Conservation (phyloP, 2,888 invertebrate species). For the Marasmarcha lunaedactyla region DNA sequence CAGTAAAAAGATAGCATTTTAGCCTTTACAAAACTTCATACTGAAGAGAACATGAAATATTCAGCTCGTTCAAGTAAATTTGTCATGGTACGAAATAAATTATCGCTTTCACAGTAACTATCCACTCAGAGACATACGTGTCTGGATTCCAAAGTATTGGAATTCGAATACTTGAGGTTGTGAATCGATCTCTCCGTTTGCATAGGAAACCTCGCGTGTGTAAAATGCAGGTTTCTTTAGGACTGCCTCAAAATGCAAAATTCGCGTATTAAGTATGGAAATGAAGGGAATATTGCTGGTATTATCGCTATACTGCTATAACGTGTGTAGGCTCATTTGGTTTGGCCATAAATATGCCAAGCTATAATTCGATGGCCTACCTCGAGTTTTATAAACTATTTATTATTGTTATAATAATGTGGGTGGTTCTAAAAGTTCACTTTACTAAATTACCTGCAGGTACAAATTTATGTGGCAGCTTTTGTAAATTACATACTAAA, state of each 20-base stretch:
- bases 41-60: not conserved
- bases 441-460: too few relatives aligned
- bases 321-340: too few relatives aligned
- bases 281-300: not conserved
- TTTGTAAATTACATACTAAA: too few relatives aligned
- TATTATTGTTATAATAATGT: too few relatives aligned
- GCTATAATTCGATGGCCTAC: too few relatives aligned
- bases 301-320: not conserved
- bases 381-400: too few relatives aligned
- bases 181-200: not conserved
- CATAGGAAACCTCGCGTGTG: not conserved
- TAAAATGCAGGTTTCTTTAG: not conserved
- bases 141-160: not conserved
- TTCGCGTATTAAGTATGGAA: conserved; percentile 7
- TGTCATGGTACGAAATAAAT: not conserved
- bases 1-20: too few relatives aligned
- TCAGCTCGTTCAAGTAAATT: not conserved
- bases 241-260: conserved; percentile 1
- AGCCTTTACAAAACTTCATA: not conserved
- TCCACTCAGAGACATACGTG: conserved; percentile 1
- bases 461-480: too few relatives aligned
- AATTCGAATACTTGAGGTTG: not conserved
- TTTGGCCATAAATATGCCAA: too few relatives aligned
- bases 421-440: too few relatives aligned
- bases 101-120: conserved; percentile 1